Percentiles rank a stretch among this genome's conserved stretches.
Evolutionary conservation across 2,888 invertebrate genomes (phyloP).

Genomic region (Apamea anceps): DNA sequence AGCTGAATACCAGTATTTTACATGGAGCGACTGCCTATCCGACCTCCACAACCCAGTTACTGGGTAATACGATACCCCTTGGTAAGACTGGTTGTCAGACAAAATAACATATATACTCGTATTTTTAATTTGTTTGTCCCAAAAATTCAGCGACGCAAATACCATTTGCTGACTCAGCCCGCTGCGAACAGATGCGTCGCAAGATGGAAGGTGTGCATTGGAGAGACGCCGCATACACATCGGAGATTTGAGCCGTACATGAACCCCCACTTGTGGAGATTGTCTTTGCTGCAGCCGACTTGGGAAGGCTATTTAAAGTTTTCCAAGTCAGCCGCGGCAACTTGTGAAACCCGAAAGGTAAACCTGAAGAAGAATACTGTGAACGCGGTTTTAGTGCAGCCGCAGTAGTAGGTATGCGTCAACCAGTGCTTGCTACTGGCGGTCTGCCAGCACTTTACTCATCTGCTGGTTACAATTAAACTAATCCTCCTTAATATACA

Average conservation of each 20-base stretch:
- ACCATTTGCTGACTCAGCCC: neutral
- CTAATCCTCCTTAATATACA: conserved; percentile 45
- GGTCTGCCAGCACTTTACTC: conserved; percentile 68
- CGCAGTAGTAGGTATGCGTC: neutral
- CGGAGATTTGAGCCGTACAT: neutral
- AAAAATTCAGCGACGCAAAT: neutral
- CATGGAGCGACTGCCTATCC: no score
- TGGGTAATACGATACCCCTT: no score
- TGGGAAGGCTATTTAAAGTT: neutral
- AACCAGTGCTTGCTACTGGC: conserved; percentile 61
- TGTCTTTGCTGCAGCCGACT: neutral
- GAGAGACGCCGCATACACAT: neutral
- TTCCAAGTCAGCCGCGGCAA: neutral
- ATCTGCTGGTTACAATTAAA: conserved; percentile 65
- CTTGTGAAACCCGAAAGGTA: neutral
- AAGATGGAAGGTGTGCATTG: neutral
- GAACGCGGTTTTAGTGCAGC: conserved; percentile 1
- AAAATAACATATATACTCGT: no score
- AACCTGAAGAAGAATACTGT: neutral
- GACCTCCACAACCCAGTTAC: no score
- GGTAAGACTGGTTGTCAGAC: no score
- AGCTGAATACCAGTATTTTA: no score
- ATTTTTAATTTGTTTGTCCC: neutral
- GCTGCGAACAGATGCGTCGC: neutral
- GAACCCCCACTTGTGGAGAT: neutral